Conservation (phyloP, 2,888 invertebrate species). For the Argyresthia goedartella region DNA sequence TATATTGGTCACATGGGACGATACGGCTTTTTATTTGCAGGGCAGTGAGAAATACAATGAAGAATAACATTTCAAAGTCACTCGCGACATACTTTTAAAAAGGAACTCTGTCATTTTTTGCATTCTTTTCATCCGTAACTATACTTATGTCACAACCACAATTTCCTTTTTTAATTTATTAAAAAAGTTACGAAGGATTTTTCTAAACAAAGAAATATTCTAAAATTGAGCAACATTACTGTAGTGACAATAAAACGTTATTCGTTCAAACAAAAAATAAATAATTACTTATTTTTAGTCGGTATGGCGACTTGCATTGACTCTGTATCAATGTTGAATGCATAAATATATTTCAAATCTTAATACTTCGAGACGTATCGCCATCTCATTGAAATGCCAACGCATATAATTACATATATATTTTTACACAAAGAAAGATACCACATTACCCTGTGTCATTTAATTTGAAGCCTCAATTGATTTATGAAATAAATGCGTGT, state of each 20-base stretch:
- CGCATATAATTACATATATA: too few species aligned
- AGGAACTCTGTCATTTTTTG: conserved; percentile 32
- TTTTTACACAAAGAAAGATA: conserved; percentile 16
- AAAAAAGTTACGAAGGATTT: conserved; percentile 21
- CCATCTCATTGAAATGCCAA: too few species aligned
- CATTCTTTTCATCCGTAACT: conserved; percentile 24
- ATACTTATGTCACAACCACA: conserved; percentile 61
- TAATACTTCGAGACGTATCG: too few species aligned
- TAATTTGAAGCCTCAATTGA: conserved; percentile 49
- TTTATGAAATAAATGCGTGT: conserved; percentile 32
- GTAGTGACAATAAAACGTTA: conserved; percentile 61
- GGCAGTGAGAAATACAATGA: conserved; percentile 16
- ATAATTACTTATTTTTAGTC: background rate
- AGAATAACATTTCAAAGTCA: conserved; percentile 59
- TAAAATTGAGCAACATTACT: conserved; percentile 55
- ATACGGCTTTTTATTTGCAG: too few species aligned
- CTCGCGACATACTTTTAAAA: conserved; percentile 28
- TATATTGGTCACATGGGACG: too few species aligned
- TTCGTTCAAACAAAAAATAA: conserved; percentile 27
- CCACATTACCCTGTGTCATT: conserved; percentile 49
- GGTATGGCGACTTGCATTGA: too few species aligned
- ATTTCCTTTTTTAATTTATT: conserved; percentile 26
- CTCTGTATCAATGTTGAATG: too few species aligned
- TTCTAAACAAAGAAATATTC: conserved; percentile 21
- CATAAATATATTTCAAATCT: too few species aligned